Base-by-base conservation (phyloP, 2,113 vertebrate species). In the Anoplopoma fimbria region DNA sequence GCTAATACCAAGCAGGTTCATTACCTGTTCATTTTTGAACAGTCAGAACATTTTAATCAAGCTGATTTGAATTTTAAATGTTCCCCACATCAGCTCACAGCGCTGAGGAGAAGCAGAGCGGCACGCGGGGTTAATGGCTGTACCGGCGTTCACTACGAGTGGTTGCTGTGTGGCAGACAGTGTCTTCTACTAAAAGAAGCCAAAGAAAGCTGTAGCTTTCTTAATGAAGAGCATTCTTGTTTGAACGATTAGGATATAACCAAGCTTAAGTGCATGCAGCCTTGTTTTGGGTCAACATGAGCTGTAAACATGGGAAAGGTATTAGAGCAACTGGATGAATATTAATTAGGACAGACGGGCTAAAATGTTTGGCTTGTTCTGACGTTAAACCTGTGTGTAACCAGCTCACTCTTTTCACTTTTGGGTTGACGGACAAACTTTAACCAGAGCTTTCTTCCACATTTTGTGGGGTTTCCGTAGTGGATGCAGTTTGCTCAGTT, bases 51-150 rank as follows among this genome's bases (percentile, higher is more conserved):
- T 68, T 91, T 81, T 90, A 85, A 91, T 92, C 69, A 87, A 34
- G 58, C 57, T 47, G 40, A 92, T 93, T 92, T 91, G 87, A 91
- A 94, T 94, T 87, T 58, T 89, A 85, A 92, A 93, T 90, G 69
- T 89, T 64, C 31, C 60, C 45, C 6, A 47, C 57, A 73, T 71
- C 80, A 81, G 84, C 55, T 70, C 71, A 67, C 69, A 61, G 49
- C 4, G 4, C 77, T 4, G 61, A 69, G 55, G 53, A 77, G 71
- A 71, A 65, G 38, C 72, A 72, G 40, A 69, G 67, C 3, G 9
- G 27, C 78, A 64, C 4, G 10, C 58, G 23, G 71, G 82, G 79
- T 92, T 89, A 89, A 93, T 93, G 79, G 77, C 92, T 84, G 67
- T 69, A 69, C 47, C 49, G 72, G 12, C 85, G 31, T 69, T 79